These are phyloP conservation scores for Xanthostigma xanthostigma DNA, from an alignment of 2,888 invertebrate species.

Conservation along the genomic window DNA sequence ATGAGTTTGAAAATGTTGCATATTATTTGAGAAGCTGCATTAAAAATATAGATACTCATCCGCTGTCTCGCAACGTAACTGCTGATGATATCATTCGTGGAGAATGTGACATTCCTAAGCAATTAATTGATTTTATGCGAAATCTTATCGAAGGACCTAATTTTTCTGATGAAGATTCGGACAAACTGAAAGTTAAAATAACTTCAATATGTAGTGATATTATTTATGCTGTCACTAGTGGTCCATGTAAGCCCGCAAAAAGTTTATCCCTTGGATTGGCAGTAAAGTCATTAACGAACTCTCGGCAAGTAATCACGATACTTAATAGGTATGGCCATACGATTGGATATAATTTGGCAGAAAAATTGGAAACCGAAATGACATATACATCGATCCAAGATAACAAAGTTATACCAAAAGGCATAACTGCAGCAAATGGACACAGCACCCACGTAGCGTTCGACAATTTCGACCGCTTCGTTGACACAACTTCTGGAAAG, in stretches of 20 bases:
- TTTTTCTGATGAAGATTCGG: conserved; percentile 10
- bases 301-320: conserved; percentile 16
- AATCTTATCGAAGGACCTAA: conserved; percentile 14
- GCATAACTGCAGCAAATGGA: conserved; percentile 14
- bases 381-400: conserved; percentile 9
- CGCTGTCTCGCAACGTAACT: conserved; percentile 12
- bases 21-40: conserved; percentile 18
- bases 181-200: conserved; percentile 13
- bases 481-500: no score
- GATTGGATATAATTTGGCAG: conserved; percentile 17
- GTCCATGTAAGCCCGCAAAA: conserved; percentile 17
- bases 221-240: conserved; percentile 17
- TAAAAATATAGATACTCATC: conserved; percentile 15
- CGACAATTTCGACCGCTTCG: conserved; percentile 19
- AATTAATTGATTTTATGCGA: conserved; percentile 13
- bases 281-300: conserved; percentile 17
- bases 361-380: conserved; percentile 20
- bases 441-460: conserved; percentile 18
- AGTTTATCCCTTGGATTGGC: conserved; percentile 16
- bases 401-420: conserved; percentile 15
- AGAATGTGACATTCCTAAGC: conserved; percentile 14
- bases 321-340: conserved; percentile 20
- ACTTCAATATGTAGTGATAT: conserved; percentile 16
- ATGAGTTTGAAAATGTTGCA: conserved; percentile 16
- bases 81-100: conserved; percentile 13